These are phyloP conservation scores for Pemphredon lugubris DNA, from an alignment of 2,888 invertebrate species.

Conservation along the genomic window DNA sequence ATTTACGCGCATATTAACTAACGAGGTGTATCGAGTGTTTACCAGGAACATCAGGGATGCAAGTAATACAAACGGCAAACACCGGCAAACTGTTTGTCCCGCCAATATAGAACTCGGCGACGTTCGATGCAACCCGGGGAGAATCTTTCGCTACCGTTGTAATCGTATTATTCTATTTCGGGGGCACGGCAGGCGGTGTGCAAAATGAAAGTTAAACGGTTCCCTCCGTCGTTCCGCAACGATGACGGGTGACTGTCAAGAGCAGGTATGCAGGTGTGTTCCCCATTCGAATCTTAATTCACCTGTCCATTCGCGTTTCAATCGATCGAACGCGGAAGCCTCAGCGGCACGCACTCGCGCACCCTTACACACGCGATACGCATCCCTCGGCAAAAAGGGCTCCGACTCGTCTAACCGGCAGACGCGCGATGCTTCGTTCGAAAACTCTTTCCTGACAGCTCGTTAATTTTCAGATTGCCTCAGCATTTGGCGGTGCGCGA, in stretches of 20 bases:
- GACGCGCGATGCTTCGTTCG: slow-evolving; percentile 24
- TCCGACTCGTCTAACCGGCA: slow-evolving; percentile 18
- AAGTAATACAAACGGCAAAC: no score
- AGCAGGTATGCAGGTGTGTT: slow-evolving; percentile 43
- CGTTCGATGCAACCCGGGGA: no score
- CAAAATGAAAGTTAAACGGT: slow-evolving; percentile 15
- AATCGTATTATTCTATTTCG: no score
- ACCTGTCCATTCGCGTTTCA: slow-evolving; percentile 58
- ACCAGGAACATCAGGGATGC: no score
- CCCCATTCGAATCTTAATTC: slow-evolving; percentile 59
- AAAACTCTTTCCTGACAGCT: slow-evolving; percentile 62
- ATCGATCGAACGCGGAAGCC: slow-evolving; percentile 48
- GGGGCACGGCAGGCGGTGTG: no score
- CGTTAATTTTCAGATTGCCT: slow-evolving; percentile 58
- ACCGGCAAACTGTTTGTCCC: no score
- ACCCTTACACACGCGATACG: slow-evolving; percentile 45
- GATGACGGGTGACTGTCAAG: slow-evolving; percentile 47
- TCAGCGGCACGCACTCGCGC: slow-evolving; percentile 33
- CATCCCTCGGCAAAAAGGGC: slow-evolving; percentile 25
- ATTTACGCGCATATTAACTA: no score
- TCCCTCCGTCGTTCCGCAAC: slow-evolving; percentile 20
- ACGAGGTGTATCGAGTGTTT: no score
- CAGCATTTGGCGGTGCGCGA: slow-evolving; percentile 26
- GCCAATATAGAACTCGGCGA: no score
- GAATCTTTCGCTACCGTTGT: no score